Evolutionary conservation across 2,888 invertebrate genomes (phyloP).

Genomic region (Petrophora chlorosata): DNA sequence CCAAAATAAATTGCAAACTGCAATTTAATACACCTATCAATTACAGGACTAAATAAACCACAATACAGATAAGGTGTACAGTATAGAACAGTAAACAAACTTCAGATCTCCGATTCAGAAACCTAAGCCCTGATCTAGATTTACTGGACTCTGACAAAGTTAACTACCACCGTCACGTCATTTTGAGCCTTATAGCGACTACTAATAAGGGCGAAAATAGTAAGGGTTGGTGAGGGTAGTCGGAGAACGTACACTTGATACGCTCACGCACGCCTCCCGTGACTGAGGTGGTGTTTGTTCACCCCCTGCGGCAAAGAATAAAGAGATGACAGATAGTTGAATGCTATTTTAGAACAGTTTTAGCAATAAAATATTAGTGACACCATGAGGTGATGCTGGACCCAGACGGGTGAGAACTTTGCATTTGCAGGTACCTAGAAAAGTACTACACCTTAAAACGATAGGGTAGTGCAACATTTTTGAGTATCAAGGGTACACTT

Average conservation of each 20-base stretch:
- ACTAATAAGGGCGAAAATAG: slow-evolving; percentile 27
- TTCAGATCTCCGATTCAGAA: slow-evolving; percentile 52
- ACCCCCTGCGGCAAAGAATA: slow-evolving; percentile 60
- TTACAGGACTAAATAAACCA: slow-evolving; percentile 15
- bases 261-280: slow-evolving; percentile 65
- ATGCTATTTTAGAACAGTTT: too few species aligned
- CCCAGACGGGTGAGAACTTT: too few species aligned
- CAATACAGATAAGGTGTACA: slow-evolving; percentile 5
- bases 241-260: slow-evolving; percentile 59
- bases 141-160: slow-evolving; percentile 49
- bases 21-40: neutral
- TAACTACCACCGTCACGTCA: slow-evolving; percentile 11
- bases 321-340: slow-evolving; percentile 12
- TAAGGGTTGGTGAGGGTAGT: slow-evolving; percentile 25
- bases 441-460: too few species aligned
- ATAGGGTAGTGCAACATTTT: too few species aligned
- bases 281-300: slow-evolving; percentile 66
- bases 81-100: slow-evolving; percentile 44
- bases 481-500: too few species aligned
- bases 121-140: slow-evolving; percentile 60
- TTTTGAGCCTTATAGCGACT: slow-evolving; percentile 32
- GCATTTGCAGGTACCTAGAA: too few species aligned
- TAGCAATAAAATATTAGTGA: too few species aligned
- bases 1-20: too few species aligned
- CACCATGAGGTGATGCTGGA: too few species aligned